Conservation (phyloP, 2,113 vertebrate species). For the Henicopernis longicauda region DNA sequence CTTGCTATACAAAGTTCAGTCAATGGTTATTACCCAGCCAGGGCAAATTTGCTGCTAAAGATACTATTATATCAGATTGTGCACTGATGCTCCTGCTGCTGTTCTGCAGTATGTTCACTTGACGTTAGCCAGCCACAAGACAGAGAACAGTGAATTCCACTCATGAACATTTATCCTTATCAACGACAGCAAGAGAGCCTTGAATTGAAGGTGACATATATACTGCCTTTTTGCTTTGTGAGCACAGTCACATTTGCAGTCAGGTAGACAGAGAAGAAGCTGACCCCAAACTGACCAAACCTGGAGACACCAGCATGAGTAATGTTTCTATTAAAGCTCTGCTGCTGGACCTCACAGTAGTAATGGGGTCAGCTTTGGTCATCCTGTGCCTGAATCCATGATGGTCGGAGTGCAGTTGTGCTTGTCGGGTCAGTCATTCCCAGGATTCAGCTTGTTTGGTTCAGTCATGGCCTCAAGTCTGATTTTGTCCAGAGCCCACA, state of each 20-base stretch:
- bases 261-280: constrained; percentile 68
- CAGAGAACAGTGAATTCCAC: not conserved
- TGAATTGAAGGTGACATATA: constrained; percentile 64
- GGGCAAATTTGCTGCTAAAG: not conserved
- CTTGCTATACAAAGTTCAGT: not conserved
- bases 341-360: constrained; percentile 63
- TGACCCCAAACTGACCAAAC: constrained; percentile 64
- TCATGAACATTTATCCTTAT: not conserved
- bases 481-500: constrained; percentile 65
- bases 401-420: constrained; percentile 43
- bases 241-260: constrained; percentile 63
- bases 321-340: constrained; percentile 58
- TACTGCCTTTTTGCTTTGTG: constrained; percentile 70
- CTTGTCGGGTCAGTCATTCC: constrained; percentile 62
- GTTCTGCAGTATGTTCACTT: not conserved
- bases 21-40: not conserved
- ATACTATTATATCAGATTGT: not conserved
- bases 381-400: constrained; percentile 64
- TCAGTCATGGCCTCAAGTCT: constrained; percentile 64
- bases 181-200: constrained; percentile 60
- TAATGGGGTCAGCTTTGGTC: constrained; percentile 69
- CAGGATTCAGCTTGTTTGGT: constrained; percentile 67
- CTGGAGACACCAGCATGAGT: constrained; percentile 65
- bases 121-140: not conserved
- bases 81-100: not conserved